A percentile compares a stretch with the other conserved stretches of the same genome.
Conservation (phyloP, 53 echinoderm and acorn worm species). For the Holothuria leucospilota region DNA sequence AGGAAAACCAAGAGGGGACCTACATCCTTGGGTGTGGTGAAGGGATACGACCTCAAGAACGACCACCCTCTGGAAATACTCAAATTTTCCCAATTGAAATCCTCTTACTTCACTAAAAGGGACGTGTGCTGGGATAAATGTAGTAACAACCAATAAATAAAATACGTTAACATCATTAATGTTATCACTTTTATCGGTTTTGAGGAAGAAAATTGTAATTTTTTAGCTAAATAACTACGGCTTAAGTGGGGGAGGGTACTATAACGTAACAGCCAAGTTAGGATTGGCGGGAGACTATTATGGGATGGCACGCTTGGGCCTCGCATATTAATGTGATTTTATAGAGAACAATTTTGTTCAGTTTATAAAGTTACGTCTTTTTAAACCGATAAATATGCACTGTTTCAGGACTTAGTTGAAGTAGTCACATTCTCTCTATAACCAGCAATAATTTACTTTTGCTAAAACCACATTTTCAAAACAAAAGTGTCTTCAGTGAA, state of each 20-base stretch:
- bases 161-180: too few species aligned
- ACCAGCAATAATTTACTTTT: too few species aligned
- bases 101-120: not conserved
- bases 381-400: too few species aligned
- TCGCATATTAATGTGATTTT: slow-evolving; percentile 55
- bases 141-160: not conserved
- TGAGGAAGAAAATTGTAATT: too few species aligned
- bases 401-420: too few species aligned
- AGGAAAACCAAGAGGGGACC: slow-evolving; percentile 89
- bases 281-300: slow-evolving; percentile 86
- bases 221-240: slow-evolving; percentile 11
- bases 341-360: not conserved
- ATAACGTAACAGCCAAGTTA: slow-evolving; percentile 80
- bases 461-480: too few species aligned
- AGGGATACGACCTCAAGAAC: slow-evolving; percentile 74
- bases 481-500: too few species aligned
- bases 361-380: too few species aligned
- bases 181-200: too few species aligned
- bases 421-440: too few species aligned
- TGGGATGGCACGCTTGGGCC: slow-evolving; percentile 78
- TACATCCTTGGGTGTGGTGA: slow-evolving; percentile 99
- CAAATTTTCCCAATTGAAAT: not conserved
- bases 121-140: not conserved
- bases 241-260: slow-evolving; percentile 30
- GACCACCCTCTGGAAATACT: slow-evolving; percentile 77